Evolutionary conservation across 92 coral and sea anemone species (phyloP).

Genomic region (Actinostola sp.): DNA sequence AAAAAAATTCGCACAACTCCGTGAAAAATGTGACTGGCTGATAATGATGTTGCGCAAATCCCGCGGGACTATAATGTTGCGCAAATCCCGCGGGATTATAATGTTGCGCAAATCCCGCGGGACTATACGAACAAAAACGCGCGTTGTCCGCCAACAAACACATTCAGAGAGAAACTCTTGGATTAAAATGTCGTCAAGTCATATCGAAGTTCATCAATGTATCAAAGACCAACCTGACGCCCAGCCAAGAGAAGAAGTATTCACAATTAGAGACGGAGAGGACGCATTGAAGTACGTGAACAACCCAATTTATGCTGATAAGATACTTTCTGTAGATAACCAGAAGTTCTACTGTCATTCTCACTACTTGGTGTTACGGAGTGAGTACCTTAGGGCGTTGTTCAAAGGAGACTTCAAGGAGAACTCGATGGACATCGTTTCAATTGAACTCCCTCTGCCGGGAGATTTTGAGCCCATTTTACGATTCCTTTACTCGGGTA

Average conservation of each 20-base stretch:
- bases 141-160: too few species aligned
- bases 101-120: conserved; percentile 4
- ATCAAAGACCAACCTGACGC: conserved; percentile 33
- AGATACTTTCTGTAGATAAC: conserved; percentile 72
- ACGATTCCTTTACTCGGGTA: conserved; percentile 84
- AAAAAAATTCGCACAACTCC: not conserved
- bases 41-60: conserved; percentile 7
- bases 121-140: not conserved
- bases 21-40: not conserved
- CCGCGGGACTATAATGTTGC: not conserved
- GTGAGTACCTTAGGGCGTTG: conserved; percentile 87
- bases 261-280: conserved; percentile 80
- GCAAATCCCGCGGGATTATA: not conserved
- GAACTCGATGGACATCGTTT: conserved; percentile 72
- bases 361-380: conserved; percentile 82
- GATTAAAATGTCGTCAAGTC: conserved; percentile 4
- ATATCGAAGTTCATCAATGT: conserved; percentile 9
- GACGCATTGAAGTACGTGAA: conserved; percentile 92
- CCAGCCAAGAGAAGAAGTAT: conserved; percentile 47
- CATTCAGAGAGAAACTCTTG: too few species aligned
- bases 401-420: conserved; percentile 80
- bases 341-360: conserved; percentile 88
- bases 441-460: conserved; percentile 85
- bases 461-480: conserved; percentile 83
- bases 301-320: conserved; percentile 87